Base-by-base conservation (phyloP, 2,797 vertebrate species). In the Psittacula derbiana region DNA sequence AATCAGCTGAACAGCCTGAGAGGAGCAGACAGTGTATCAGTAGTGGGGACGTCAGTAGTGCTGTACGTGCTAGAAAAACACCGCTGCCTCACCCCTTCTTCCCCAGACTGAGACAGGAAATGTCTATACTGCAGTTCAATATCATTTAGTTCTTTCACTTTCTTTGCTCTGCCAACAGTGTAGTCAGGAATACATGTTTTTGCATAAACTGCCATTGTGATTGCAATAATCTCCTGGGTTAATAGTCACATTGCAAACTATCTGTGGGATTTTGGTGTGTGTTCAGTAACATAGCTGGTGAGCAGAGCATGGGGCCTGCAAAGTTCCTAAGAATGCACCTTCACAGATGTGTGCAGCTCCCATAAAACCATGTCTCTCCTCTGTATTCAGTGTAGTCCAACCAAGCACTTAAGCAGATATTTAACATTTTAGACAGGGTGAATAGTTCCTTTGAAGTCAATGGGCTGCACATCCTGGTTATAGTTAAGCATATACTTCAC, bases 391-490 rank as follows among this genome's bases (percentile, higher is more conserved):
- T 62, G 72, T 61, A 89, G 74, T 78, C 71, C 78, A 93, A 61
- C 49, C 93, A 93, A 86, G 74, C 90, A 87, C 94, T 95, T 94
- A 75, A 76, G 86, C 81, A 92, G 93, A 89, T 83, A 80, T 62
- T 96, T 92, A 33, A 89, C 88, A 62, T 91, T 96, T 95, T 91
- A 95, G 86, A 85, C 83, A 93, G 92, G 46, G 80, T 74, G 86
- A 92, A 80, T 33, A 69, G 61, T 78, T 95, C 86, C 53, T 97
- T 96, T 96, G 94, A 96, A 95, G 94, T 97, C 78, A 87, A 7
- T 41, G 11, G 78, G 91, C 93, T 95, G 95, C 90, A 96, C 93
- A 95, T 97, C 96, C 96, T 96, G 94, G 80, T 92, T 97, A 9
- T 90, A 62, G 90, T 90, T 91, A 58, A 92, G 86, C 92, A 92